These are phyloP conservation scores for Lagria hirta DNA, from an alignment of 2,888 invertebrate genomes.

Conservation along the genomic window DNA sequence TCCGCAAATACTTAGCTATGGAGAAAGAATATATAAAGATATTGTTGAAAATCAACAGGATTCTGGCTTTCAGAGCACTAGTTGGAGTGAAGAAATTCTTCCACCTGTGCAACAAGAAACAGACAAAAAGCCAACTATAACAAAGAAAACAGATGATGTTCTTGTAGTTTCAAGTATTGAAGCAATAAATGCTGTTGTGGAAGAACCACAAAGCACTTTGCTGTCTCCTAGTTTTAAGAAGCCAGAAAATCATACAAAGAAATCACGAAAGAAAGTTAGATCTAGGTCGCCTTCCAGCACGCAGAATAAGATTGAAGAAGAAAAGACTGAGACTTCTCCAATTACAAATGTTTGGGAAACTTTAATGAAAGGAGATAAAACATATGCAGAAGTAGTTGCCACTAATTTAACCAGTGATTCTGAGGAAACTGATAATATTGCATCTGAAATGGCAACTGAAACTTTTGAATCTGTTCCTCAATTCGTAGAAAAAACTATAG, in stretches of 20 bases:
- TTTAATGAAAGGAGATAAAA: conserved; percentile 60
- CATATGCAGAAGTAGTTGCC: conserved; percentile 70
- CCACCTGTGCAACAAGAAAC: conserved; percentile 35
- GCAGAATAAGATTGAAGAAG: background rate
- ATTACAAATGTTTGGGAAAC: conserved; percentile 57
- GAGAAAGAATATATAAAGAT: conserved; percentile 35
- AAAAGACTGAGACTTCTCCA: conserved; percentile 11
- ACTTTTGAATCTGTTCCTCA: background rate
- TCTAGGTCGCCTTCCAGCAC: conserved; percentile 25
- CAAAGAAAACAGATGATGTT: conserved; percentile 17
- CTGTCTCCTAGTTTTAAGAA: conserved; percentile 19
- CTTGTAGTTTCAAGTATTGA: conserved; percentile 22
- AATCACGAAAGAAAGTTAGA: conserved; percentile 30
- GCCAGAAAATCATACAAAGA: conserved; percentile 26
- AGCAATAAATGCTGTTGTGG: conserved; percentile 12
- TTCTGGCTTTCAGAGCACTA: conserved; percentile 41
- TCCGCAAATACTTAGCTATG: conserved; percentile 35
- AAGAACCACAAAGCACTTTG: too few relatives aligned
- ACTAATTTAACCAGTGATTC: conserved; percentile 43
- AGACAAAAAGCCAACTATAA: conserved; percentile 22
- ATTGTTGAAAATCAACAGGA: conserved; percentile 36
- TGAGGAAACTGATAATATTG: conserved; percentile 5
- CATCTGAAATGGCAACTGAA: conserved; percentile 1
- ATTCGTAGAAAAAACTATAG: too few relatives aligned
- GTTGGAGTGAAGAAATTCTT: conserved; percentile 47